Conservation (phyloP, 2,888 invertebrate genomes). For the Eupithecia inturbata region DNA sequence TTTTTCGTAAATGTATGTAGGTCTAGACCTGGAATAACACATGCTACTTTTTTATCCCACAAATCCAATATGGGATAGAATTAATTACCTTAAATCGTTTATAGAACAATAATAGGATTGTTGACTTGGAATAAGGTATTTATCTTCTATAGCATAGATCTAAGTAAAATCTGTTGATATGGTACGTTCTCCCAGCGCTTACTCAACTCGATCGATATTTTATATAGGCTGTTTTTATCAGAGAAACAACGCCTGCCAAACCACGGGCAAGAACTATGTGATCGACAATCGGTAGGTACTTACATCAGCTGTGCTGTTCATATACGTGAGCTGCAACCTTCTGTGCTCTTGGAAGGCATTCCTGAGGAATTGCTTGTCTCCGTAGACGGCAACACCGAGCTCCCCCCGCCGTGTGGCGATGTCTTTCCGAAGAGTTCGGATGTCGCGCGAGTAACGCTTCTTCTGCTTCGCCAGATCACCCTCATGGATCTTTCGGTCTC, state of each 20-base stretch:
- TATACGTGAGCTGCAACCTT: slow-evolving; percentile 84
- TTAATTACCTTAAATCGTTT: background rate
- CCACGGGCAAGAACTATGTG: background rate
- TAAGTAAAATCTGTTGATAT: no score
- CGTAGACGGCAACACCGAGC: slow-evolving; percentile 83
- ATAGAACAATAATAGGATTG: background rate
- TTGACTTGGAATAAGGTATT: background rate
- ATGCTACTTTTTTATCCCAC: background rate
- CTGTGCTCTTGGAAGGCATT: slow-evolving; percentile 84
- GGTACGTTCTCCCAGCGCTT: no score
- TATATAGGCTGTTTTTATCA: no score
- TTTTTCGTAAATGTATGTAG: no score
- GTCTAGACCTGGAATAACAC: background rate
- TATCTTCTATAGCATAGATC: no score
- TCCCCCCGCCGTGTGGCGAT: slow-evolving; percentile 82
- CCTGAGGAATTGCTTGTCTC: slow-evolving; percentile 84
- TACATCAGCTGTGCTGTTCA: slow-evolving; percentile 79
- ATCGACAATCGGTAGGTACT: slow-evolving; percentile 43
- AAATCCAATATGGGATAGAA: background rate
- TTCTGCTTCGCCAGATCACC: slow-evolving; percentile 83
- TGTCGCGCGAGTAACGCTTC: slow-evolving; percentile 78
- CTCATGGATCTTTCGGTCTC: slow-evolving; percentile 85
- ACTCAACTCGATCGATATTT: no score
- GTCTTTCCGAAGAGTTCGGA: slow-evolving; percentile 83
- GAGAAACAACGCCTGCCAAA: no score